A percentile compares a stretch with the other conserved stretches of the same genome.
phyloP scores from a whole-genome alignment of 2,113 vertebrate genomes.

The Etia nguti region DNA sequence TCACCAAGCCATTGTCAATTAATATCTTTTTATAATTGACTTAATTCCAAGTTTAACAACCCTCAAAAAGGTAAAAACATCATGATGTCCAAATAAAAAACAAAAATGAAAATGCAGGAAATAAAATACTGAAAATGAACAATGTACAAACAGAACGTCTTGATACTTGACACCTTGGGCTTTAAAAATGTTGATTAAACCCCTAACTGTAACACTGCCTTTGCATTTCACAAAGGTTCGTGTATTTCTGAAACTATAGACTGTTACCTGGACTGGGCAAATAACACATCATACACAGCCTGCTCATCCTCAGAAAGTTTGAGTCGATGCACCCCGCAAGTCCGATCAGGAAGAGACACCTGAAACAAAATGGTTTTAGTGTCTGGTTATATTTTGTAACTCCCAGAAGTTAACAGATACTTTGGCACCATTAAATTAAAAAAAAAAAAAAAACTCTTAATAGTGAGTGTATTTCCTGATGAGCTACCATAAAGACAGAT shows the following conservation, averaged over 20 bases:
- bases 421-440: not conserved
- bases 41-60: not conserved
- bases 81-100: not conserved
- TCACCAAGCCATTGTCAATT: not conserved
- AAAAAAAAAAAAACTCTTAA: not conserved
- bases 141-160: not conserved
- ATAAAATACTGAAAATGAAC: not conserved
- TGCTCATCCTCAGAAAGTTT: slow-evolving; percentile 84
- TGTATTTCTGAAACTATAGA: not conserved
- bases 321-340: slow-evolving; percentile 77
- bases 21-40: not conserved
- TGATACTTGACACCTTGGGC: not conserved
- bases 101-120: not conserved
- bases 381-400: not conserved
- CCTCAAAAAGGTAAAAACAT: not conserved
- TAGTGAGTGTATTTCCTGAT: not conserved
- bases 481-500: no score
- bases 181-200: not conserved
- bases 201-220: not conserved
- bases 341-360: slow-evolving; percentile 83
- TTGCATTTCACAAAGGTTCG: not conserved
- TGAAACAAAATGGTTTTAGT: slow-evolving; percentile 32
- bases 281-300: slow-evolving; percentile 85
- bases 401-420: not conserved
- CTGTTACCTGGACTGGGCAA: slow-evolving; percentile 84